phyloP scores from a whole-genome alignment of 2,888 invertebrate genomes.

The Tiliacea citrago region DNA sequence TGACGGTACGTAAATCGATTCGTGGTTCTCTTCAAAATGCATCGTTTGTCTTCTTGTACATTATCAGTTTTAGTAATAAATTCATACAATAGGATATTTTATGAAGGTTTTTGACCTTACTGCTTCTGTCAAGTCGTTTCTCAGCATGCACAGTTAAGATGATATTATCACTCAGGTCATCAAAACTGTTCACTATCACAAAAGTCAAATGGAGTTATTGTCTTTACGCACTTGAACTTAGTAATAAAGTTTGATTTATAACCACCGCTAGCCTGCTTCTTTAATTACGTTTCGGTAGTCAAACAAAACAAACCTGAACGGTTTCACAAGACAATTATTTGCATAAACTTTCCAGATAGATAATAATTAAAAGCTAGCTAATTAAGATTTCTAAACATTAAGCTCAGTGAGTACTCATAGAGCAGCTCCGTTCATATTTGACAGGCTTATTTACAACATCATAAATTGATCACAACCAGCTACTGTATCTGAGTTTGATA shows the following conservation, averaged over 20 bases:
- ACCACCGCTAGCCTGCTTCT: background rate
- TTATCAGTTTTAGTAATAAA: constrained; percentile 72
- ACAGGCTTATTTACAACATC: constrained; percentile 67
- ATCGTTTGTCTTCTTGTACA: constrained; percentile 75
- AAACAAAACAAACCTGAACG: constrained; percentile 38
- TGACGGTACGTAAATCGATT: constrained; percentile 79
- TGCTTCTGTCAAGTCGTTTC: constrained; percentile 58
- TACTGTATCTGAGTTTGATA: constrained; percentile 70
- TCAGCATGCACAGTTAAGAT: constrained; percentile 52
- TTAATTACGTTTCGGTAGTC: constrained; percentile 20
- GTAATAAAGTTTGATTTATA: constrained; percentile 21
- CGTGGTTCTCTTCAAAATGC: constrained; percentile 76
- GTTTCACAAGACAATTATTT: constrained; percentile 37
- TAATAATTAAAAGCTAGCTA: constrained; percentile 54
- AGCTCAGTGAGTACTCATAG: constrained; percentile 48
- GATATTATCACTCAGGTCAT: constrained; percentile 37
- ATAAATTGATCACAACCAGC: constrained; percentile 69
- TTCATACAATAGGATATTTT: constrained; percentile 72
- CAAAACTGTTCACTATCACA: constrained; percentile 41
- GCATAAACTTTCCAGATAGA: constrained; percentile 53
- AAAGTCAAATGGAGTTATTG: constrained; percentile 25
- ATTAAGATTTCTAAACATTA: constrained; percentile 61
- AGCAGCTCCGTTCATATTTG: constrained; percentile 51
- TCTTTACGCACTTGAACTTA: constrained; percentile 21
- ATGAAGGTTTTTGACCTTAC: constrained; percentile 71